phyloP scores from a whole-genome alignment of 1,140 invertebrate genomes.

The Stegodyphus dumicola region DNA sequence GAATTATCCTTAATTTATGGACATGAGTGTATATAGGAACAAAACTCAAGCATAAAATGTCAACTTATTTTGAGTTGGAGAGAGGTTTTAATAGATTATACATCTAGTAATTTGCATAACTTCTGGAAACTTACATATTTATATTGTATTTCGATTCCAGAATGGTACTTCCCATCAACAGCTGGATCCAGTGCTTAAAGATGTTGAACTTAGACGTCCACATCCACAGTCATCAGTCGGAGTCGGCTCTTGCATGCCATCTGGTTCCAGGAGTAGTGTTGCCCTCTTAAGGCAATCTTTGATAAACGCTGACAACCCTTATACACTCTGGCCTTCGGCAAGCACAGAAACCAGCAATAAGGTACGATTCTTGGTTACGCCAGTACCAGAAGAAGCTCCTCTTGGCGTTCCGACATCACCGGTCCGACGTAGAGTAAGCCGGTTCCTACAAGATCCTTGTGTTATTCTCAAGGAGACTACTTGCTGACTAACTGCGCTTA shows the following conservation, averaged over 20 bases:
- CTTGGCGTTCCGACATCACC: constrained; percentile 12
- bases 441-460: constrained; percentile 42
- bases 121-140: no score
- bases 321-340: constrained; percentile 45
- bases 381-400: constrained; percentile 31
- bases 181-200: constrained; percentile 13
- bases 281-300: constrained; percentile 44
- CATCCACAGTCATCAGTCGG: not conserved
- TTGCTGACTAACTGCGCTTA: constrained; percentile 13
- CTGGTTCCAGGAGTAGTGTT: constrained; percentile 15
- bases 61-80: no score
- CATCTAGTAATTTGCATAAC: no score
- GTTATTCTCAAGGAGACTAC: constrained; percentile 49
- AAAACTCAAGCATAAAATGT: no score
- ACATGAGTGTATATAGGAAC: no score
- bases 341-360: not conserved
- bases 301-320: constrained; percentile 34
- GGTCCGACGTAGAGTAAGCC: constrained; percentile 25
- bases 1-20: no score
- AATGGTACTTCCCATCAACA: not conserved
- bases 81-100: no score
- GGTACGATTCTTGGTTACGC: constrained; percentile 24
- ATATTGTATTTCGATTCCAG: not conserved
- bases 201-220: constrained; percentile 36
- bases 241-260: not conserved